Conservation (phyloP, 2,797 vertebrate genomes). For the Crenuchus spilurus region DNA sequence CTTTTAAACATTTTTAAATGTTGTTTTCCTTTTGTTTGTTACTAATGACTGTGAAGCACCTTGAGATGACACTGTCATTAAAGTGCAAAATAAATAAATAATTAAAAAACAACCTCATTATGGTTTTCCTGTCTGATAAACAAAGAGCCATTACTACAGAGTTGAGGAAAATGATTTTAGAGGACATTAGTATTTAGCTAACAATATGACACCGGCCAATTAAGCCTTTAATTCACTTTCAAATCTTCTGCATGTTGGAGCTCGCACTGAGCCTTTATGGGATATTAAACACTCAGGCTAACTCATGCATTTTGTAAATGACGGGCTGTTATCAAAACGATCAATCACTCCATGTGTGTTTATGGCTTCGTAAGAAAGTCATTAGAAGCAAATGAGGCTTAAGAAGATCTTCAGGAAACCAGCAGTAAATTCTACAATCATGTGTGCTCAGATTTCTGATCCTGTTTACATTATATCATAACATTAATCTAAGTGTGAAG, state of each 20-base stretch:
- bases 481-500: no score
- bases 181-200: neutral
- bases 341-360: neutral
- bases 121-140: neutral
- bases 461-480: no score
- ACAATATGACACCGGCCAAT: neutral
- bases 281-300: neutral
- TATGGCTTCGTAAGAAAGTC: neutral
- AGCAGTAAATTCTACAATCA: no score
- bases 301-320: neutral
- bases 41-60: neutral
- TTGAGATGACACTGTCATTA: neutral
- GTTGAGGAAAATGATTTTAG: neutral
- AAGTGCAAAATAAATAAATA: neutral
- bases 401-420: neutral
- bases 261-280: no score
- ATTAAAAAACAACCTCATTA: neutral
- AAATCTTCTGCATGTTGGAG: neutral
- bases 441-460: no score
- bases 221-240: neutral
- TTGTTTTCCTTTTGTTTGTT: no score
- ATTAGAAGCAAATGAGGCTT: neutral
- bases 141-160: neutral
- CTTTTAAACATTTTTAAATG: no score
- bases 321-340: neutral